A percentile compares a stretch with the other conserved stretches of the same genome.
Evolutionary conservation across 2,888 invertebrate genomes (phyloP).

Genomic region (Parnassius apollo): DNA sequence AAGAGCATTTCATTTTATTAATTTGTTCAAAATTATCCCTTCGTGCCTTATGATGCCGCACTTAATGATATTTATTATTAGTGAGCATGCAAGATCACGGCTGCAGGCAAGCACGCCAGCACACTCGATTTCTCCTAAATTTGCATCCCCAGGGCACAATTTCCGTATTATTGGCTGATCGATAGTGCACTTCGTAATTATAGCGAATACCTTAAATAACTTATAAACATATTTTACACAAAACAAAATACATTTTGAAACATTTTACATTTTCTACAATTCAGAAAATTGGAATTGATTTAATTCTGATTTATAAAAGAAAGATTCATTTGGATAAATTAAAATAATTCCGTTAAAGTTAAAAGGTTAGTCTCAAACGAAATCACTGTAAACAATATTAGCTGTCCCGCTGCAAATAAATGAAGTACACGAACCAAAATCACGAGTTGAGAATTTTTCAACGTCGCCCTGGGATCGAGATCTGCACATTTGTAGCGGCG

Average conservation of each 20-base stretch:
- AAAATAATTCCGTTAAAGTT: neutral
- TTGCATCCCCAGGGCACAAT: constrained; percentile 67
- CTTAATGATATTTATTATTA: constrained; percentile 58
- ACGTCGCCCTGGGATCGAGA: constrained; percentile 66
- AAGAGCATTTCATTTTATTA: neutral
- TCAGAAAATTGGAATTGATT: too few relatives aligned
- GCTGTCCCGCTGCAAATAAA: constrained; percentile 63
- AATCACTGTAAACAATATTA: constrained; percentile 63
- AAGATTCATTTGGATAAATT: too few relatives aligned
- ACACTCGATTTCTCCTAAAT: constrained; percentile 76
- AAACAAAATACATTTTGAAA: constrained; percentile 28
- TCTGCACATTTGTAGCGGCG: constrained; percentile 58
- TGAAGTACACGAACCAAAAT: constrained; percentile 74
- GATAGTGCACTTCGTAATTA: constrained; percentile 76
- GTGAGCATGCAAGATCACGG: constrained; percentile 59
- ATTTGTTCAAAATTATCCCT: constrained; percentile 38
- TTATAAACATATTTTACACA: neutral
- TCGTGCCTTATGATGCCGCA: constrained; percentile 62
- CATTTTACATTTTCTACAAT: constrained; percentile 12
- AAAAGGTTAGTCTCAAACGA: constrained; percentile 44
- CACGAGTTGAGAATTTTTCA: constrained; percentile 77
- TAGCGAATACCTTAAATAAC: constrained; percentile 50
- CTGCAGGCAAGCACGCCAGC: constrained; percentile 66
- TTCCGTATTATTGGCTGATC: constrained; percentile 71
- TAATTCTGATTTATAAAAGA: too few relatives aligned